Evolutionary conservation across 2,888 invertebrate species (phyloP).

Genomic region (Dendrolimus pini): DNA sequence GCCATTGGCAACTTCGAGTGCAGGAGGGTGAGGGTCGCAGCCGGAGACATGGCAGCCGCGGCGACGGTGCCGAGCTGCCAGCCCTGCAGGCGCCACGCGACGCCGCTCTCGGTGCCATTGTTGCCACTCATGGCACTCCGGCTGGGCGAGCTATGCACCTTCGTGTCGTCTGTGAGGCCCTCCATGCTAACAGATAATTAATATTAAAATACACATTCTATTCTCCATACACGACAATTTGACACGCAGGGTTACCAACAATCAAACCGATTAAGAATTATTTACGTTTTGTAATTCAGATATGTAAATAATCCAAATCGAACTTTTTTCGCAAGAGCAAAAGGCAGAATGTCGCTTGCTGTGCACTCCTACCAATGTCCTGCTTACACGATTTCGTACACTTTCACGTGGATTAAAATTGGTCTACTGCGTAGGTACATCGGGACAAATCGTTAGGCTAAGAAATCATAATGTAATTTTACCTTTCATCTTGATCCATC

Average conservation of each 20-base stretch:
- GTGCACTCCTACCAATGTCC: no score
- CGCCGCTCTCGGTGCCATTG: constrained; percentile 13
- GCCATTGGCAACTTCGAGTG: constrained; percentile 79
- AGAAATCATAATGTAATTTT: constrained; percentile 3
- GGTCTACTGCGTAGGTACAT: no score
- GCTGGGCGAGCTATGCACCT: constrained; percentile 48
- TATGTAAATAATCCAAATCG: no score
- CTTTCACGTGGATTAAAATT: no score
- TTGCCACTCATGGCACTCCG: constrained; percentile 12
- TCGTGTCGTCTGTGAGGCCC: constrained; percentile 83
- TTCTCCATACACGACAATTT: no score
- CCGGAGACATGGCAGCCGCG: constrained; percentile 87
- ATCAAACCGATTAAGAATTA: neutral
- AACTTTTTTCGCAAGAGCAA: no score
- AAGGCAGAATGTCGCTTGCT: no score
- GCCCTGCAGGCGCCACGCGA: constrained; percentile 62
- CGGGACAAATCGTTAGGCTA: no score
- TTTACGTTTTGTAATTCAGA: no score
- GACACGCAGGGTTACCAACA: no score
- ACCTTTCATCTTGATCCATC: constrained; percentile 59
- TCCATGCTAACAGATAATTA: constrained; percentile 48
- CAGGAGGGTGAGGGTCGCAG: constrained; percentile 84
- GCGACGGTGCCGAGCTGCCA: constrained; percentile 86
- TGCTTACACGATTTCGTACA: no score
- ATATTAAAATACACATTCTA: no score